Evolutionary conservation across 1,140 invertebrate species (phyloP), one percentile per base, ranked within the genome.

Genomic region (Bombus waltoni): DNA sequence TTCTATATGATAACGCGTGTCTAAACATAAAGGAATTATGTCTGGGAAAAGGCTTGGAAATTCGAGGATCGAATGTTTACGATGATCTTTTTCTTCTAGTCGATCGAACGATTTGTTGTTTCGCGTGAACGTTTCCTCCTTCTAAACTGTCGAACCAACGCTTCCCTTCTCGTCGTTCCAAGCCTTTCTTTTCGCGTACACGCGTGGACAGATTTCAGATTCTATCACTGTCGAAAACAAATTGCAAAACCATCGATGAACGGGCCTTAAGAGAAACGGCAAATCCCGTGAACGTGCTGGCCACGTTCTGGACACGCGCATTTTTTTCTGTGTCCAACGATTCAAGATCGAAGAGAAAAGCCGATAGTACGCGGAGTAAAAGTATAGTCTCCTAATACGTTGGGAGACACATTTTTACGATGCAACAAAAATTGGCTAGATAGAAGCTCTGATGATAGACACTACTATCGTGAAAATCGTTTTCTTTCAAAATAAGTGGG

Each of bases 211-310:
- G 22, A 74, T 71, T 38, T 68, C 71, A 57, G 71, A 82, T 38
- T 82, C 25, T 38, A 42, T 15, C 25, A 6, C 57, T 44, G 42
- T 73, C 65, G 66, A 73, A 57, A 75, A 73, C n/a, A 74, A 80
- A 35, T 77, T 70, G 32, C 75, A n/a, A 62, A 35, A 70, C 35
- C 76, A 85, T 85, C 76, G 77, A 84, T 15, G n/a, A 85, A 85
- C 77, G 76, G 83, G 68, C 77, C 83, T 85, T 80, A 80, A 42
- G 25, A 59, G 68, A 57, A 62, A 22, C 32, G 66, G 22, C 40
- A 62, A 77, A 79, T 53, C 53, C 68, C 53, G 66, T 6, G 83
- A 85, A 85, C 77, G 77, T 85, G 83, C 83, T 85, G 83, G 83
- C 22, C 83, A 80, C 77, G 76, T 85, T 80, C 66, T n/a, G 44